A percentile compares a stretch with the other conserved stretches of the same genome.
phyloP scores from a whole-genome alignment of 2,888 invertebrate species.

The Melinopterus prodromus region DNA sequence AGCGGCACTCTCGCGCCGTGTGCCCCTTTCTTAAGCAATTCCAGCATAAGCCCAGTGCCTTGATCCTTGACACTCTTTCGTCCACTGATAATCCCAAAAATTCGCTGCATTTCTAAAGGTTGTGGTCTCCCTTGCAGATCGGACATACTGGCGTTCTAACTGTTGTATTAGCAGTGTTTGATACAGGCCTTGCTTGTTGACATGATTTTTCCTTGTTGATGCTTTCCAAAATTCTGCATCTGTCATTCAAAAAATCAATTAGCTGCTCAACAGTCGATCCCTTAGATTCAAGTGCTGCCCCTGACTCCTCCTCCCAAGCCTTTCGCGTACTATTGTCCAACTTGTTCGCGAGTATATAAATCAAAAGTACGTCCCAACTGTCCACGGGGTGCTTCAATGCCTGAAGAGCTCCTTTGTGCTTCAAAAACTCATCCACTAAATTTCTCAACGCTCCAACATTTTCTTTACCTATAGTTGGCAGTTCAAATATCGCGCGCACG shows the following conservation, averaged over 20 bases:
- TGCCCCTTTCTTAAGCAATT: not conserved
- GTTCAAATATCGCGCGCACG: no score
- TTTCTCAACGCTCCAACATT: slow-evolving; percentile 13
- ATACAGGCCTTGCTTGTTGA: not conserved
- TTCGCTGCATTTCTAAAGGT: not conserved
- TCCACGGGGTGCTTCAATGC: not conserved
- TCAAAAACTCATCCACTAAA: slow-evolving; percentile 27
- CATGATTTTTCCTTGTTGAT: slow-evolving; percentile 8
- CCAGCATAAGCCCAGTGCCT: not conserved
- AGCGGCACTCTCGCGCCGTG: no score
- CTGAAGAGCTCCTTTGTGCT: slow-evolving; percentile 16
- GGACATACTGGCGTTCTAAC: not conserved
- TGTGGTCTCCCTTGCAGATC: not conserved
- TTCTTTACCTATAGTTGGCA: not conserved
- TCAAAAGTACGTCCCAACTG: slow-evolving; percentile 10
- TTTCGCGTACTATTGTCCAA: not conserved
- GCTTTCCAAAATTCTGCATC: slow-evolving; percentile 23
- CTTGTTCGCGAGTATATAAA: no score
- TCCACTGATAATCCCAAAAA: not conserved
- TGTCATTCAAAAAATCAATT: slow-evolving; percentile 21
- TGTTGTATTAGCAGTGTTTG: not conserved
- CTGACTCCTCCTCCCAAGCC: slow-evolving; percentile 20
- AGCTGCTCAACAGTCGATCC: slow-evolving; percentile 18
- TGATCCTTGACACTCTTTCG: not conserved
- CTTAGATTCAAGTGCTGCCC: slow-evolving; percentile 7